These are phyloP conservation scores for Leucoraja ocellata DNA, from an alignment of 2,797 vertebrate genomes.

Conservation along the genomic window DNA sequence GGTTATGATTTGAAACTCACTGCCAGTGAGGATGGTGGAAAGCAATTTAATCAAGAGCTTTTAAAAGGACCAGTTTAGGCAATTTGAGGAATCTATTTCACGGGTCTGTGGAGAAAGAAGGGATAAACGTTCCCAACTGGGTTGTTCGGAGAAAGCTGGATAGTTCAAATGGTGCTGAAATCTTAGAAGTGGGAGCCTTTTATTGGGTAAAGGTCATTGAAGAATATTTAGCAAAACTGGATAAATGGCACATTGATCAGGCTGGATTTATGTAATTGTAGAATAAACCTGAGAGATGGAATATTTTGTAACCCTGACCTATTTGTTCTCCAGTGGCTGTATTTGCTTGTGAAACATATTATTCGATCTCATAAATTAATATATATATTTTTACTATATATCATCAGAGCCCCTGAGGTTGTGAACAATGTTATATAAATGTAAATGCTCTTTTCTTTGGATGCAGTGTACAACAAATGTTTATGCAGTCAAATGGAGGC, in stretches of 20 bases:
- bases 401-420: neutral
- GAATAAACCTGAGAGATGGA: neutral
- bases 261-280: neutral
- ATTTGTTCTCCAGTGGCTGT: neutral
- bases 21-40: too few species aligned
- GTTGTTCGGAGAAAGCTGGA: too few species aligned
- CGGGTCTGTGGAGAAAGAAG: too few species aligned
- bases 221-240: neutral
- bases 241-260: neutral
- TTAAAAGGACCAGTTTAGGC: too few species aligned
- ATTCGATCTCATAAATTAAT: neutral
- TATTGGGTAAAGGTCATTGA: neutral
- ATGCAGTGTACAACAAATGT: neutral
- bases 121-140: too few species aligned
- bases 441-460: neutral
- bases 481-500: neutral
- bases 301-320: neutral
- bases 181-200: neutral
- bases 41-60: too few species aligned
- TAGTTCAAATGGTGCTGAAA: too few species aligned
- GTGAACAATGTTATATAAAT: neutral
- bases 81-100: too few species aligned
- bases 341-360: neutral
- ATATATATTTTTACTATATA: neutral
- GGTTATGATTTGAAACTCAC: too few species aligned